These are phyloP conservation scores for Balanococcus diminutus DNA, from an alignment of 2,888 invertebrate species.

Conservation along the genomic window DNA sequence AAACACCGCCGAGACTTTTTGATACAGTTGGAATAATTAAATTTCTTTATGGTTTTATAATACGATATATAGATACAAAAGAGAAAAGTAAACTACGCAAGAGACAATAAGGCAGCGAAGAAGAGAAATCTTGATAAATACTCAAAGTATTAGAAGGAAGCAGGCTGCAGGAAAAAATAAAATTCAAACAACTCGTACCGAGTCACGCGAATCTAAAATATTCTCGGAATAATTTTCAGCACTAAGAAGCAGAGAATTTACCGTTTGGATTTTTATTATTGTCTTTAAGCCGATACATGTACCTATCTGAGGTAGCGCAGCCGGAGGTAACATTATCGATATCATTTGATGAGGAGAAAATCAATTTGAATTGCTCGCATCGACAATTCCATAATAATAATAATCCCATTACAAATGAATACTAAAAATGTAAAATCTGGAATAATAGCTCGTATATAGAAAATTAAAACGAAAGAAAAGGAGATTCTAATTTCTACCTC, in stretches of 20 bases:
- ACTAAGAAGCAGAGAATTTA: not conserved
- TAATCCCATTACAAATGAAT: not conserved
- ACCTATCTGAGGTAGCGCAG: not conserved
- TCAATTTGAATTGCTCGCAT: not conserved
- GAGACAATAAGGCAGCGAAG: not conserved
- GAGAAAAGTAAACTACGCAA: not conserved
- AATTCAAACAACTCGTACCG: not conserved
- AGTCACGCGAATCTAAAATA: conserved; percentile 22
- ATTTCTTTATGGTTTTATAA: conserved; percentile 16
- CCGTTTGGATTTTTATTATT: not conserved
- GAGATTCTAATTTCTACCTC: not conserved
- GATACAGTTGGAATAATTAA: not conserved
- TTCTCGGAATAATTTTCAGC: conserved; percentile 12
- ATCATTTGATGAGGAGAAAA: conserved; percentile 14
- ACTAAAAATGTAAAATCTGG: conserved; percentile 7
- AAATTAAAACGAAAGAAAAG: not conserved
- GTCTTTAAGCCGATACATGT: not conserved
- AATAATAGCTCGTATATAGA: not conserved
- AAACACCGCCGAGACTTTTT: not conserved
- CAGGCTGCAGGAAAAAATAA: not conserved
- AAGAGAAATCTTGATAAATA: not conserved
- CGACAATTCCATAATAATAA: not conserved
- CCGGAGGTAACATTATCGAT: not conserved
- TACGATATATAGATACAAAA: not conserved
- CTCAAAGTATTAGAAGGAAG: not conserved